Conservation (phyloP, 1,140 invertebrate genomes). For the Drosophila elegans region DNA sequence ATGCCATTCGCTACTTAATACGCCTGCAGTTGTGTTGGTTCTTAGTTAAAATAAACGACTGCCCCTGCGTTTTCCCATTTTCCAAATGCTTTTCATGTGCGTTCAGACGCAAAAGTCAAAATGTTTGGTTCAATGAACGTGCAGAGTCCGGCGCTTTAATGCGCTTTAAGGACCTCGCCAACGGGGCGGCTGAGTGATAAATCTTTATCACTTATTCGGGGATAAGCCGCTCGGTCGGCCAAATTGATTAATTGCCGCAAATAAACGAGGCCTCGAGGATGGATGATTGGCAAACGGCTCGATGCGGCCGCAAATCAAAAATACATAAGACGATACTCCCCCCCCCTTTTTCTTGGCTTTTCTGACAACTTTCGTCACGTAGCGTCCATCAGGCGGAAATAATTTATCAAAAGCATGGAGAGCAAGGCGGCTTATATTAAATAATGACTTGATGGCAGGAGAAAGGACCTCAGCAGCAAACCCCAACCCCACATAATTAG, state of each 20-base stretch:
- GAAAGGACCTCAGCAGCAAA: constrained; percentile 1
- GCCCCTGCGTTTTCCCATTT: constrained; percentile 18
- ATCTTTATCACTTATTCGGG: constrained; percentile 76
- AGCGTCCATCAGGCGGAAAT: constrained; percentile 72
- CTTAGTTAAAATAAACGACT: constrained; percentile 39
- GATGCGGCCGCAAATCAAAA: constrained; percentile 67
- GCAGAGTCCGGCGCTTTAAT: constrained; percentile 48
- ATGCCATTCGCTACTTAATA: constrained; percentile 3
- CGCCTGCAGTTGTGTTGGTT: constrained; percentile 38
- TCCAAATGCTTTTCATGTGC: constrained; percentile 70
- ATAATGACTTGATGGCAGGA: constrained; percentile 76
- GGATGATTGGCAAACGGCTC: constrained; percentile 24
- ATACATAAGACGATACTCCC: constrained; percentile 6
- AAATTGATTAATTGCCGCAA: constrained; percentile 81
- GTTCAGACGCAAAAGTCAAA: constrained; percentile 77
- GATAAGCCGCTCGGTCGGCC: constrained; percentile 48
- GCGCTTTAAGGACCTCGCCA: not conserved
- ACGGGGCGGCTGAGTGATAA: constrained; percentile 60
- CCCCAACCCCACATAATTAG: constrained; percentile 55
- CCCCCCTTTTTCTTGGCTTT: not conserved
- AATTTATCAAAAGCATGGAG: constrained; percentile 71
- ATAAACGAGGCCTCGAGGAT: constrained; percentile 59
- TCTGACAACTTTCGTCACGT: constrained; percentile 73
- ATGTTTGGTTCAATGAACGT: constrained; percentile 74
- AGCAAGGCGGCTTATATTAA: constrained; percentile 54